Base-by-base conservation (phyloP, 2,113 vertebrate genomes). In the Indicator maculatus region DNA sequence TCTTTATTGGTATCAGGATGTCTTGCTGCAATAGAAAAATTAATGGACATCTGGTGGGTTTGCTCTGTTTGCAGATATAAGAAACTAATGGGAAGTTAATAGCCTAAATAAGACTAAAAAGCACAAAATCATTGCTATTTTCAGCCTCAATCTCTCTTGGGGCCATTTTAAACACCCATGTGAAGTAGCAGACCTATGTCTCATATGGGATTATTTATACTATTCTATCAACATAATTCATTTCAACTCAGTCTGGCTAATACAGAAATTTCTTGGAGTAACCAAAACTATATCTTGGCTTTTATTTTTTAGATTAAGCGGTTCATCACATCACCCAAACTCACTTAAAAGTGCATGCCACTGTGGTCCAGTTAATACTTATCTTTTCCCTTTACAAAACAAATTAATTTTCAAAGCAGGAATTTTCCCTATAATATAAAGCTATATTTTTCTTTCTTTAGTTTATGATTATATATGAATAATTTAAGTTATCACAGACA, bases 81-180 rank as follows among this genome's bases (percentile, higher is more conserved):
- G 47, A 89, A 91, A 77, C 44, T 90, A 89, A 73, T 67, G 53
- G 53, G 76, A 93, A 86, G 12, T 66, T 90, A 89, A 61, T 72
- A 90, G 33, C 28, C 23, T 85, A 93, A 91, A 85, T 79, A 91
- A 77, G 36, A 65, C 26, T 33, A 71, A 83, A 79, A 90, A 88
- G 38, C 79, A 86, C 66, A 88, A 90, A 96, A 86, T 71, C 21
- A 39, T 71, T 88, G 26, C 21, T 83, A 20, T 93, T 93, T 95
- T 88, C 41, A 86, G 33, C 28, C 72, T 85, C 45, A 24, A 66
- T 30, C 15, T 74, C 75, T 85, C 78, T 41, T 20, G 58, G 39
- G 56, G 26, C 11, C 11, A n/a, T 93, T 86, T 94, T 78, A 90
- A 95, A 83, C 53, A 83, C 13, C 16, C 1, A 0, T 61, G 67